Base-by-base conservation (phyloP, 92 coral and sea anemone species). In the Epizoanthus ramosus region DNA sequence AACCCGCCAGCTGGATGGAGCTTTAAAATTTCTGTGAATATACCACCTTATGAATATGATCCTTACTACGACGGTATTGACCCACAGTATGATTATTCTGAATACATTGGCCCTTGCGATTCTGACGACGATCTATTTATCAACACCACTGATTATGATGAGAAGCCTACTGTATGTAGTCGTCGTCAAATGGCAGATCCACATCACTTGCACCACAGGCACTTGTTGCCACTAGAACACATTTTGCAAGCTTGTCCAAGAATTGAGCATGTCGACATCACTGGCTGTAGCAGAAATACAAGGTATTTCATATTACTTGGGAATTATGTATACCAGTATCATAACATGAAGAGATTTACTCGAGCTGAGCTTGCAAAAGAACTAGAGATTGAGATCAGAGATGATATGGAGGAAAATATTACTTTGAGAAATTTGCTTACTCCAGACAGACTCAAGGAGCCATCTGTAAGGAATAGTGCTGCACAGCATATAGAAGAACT, bases 51-150 rank as follows among this genome's bases (percentile, higher is more conserved):
- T n/a, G n/a, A n/a, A n/a, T n/a, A 8, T 64, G 69, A 64, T 64
- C 69, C 69, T 10, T 64, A 64, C 25, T 64, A 50, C 54, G 54
- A n/a, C n/a, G n/a, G n/a, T n/a, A n/a, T n/a, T n/a, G n/a, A n/a
- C n/a, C n/a, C n/a, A n/a, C n/a, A n/a, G n/a, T n/a, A n/a, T n/a
- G n/a, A n/a, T n/a, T n/a, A n/a, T n/a, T n/a, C n/a, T n/a, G n/a
- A n/a, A n/a, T n/a, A n/a, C n/a, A n/a, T n/a, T n/a, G n/a, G n/a
- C n/a, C n/a, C n/a, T n/a, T n/a, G n/a, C n/a, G 74, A 68, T 35
- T 68, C 74, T 68, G 74, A 68, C 54, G 74, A 68, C n/a, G 74
- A 68, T 9, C 4, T 3, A 1, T 10, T 10, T 31, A 2, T 9
- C 12, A 4, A 21, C 18, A 5, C 1, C 9, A 8, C 41, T 17